These are phyloP conservation scores for Pristionchus mayeri DNA, from an alignment of 2,888 invertebrate species.

Conservation along the genomic window DNA sequence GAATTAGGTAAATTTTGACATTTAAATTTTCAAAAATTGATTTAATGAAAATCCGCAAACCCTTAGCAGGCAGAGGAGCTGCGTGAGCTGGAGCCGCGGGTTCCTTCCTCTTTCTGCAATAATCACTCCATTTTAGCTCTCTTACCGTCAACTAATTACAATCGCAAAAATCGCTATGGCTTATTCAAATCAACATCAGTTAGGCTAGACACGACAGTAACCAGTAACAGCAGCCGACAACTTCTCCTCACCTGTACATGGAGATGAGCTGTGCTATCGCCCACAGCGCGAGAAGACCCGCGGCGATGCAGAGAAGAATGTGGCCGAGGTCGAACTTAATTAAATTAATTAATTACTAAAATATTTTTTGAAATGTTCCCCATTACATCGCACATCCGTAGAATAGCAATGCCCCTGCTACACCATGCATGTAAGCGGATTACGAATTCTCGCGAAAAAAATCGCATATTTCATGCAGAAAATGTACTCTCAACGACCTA, in stretches of 20 bases:
- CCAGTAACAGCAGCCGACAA: background rate
- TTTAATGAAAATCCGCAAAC: no score
- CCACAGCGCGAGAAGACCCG: background rate
- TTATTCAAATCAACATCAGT: no score
- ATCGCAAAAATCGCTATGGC: no score
- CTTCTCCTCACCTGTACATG: background rate
- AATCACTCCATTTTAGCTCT: background rate
- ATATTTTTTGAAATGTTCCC: background rate
- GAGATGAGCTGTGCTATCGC: constrained; percentile 2
- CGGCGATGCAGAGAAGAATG: background rate
- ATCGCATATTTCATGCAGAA: background rate
- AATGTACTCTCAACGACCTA: no score
- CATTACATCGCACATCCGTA: no score
- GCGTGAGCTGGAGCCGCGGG: background rate
- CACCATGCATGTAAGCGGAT: background rate
- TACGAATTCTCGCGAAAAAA: background rate
- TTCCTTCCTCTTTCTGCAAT: background rate
- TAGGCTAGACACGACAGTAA: background rate
- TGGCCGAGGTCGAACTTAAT: constrained; percentile 22
- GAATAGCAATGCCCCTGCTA: no score
- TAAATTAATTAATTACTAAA: background rate
- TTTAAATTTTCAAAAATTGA: no score
- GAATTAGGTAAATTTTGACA: no score
- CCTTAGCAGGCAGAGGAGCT: background rate
- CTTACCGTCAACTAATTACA: no score